phyloP scores from a whole-genome alignment of 2,888 invertebrate genomes.

The Glaucopsyche alexis region DNA sequence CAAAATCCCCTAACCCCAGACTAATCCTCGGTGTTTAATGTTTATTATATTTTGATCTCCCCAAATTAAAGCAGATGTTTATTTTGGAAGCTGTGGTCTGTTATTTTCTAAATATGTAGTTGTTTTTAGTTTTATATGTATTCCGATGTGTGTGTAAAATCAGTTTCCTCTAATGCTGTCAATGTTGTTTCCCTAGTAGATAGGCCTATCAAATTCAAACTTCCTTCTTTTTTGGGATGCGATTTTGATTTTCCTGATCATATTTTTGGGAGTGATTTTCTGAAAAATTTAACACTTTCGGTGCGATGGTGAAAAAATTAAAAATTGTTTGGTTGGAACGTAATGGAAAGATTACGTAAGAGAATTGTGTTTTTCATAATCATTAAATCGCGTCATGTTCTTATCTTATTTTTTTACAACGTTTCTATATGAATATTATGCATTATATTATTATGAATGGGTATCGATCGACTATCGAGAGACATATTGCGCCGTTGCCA shows the following conservation, averaged over 20 bases:
- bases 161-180: slow-evolving; percentile 34
- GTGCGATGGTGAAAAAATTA: no score
- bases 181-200: slow-evolving; percentile 32
- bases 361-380: no score
- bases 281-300: neutral
- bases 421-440: neutral
- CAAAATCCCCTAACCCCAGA: slow-evolving; percentile 41
- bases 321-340: no score
- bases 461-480: neutral
- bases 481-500: slow-evolving; percentile 16
- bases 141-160: neutral
- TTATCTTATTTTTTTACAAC: neutral
- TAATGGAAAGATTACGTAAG: no score
- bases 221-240: neutral
- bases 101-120: neutral
- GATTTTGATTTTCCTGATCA: no score
- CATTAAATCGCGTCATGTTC: no score
- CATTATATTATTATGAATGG: neutral
- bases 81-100: slow-evolving; percentile 51
- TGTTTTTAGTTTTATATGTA: neutral
- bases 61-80: slow-evolving; percentile 54
- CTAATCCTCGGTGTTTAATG: slow-evolving; percentile 59
- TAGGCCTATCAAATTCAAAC: neutral
- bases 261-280: neutral
- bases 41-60: slow-evolving; percentile 68